A percentile compares a stretch with the other conserved stretches of the same genome.
Conservation (phyloP, 2,888 invertebrate species). For the Galerucella pusilla region DNA sequence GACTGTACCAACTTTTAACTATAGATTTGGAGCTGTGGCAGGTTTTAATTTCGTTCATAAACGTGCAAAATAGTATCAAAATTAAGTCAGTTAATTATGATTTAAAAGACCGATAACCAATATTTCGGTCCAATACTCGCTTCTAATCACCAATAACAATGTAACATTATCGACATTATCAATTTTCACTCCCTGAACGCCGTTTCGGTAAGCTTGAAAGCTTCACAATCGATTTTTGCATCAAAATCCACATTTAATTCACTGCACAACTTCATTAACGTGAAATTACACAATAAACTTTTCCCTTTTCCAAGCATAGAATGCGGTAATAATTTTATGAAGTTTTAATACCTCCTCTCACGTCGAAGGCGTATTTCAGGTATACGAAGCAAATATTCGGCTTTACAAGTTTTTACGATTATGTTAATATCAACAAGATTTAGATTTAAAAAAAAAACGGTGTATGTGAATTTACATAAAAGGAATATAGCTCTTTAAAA, state of each 20-base stretch:
- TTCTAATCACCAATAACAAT: background rate
- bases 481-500: background rate
- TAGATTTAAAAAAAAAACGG: background rate
- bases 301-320: background rate
- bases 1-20: no score
- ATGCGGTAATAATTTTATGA: constrained; percentile 1
- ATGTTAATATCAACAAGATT: background rate
- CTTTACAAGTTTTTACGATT: background rate
- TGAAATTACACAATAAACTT: background rate
- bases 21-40: no score
- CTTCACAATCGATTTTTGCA: constrained; percentile 11
- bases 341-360: background rate
- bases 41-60: no score
- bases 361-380: background rate
- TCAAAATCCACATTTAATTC: constrained; percentile 1
- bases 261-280: constrained; percentile 8
- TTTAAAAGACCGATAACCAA: background rate
- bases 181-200: background rate
- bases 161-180: background rate
- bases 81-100: background rate
- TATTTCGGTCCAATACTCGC: background rate
- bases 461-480: background rate
- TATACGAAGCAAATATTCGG: background rate
- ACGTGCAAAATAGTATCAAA: no score
- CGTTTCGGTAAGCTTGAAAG: background rate